Evolutionary conservation across 2,888 invertebrate genomes (phyloP).

Genomic region (Campoletis raptor): DNA sequence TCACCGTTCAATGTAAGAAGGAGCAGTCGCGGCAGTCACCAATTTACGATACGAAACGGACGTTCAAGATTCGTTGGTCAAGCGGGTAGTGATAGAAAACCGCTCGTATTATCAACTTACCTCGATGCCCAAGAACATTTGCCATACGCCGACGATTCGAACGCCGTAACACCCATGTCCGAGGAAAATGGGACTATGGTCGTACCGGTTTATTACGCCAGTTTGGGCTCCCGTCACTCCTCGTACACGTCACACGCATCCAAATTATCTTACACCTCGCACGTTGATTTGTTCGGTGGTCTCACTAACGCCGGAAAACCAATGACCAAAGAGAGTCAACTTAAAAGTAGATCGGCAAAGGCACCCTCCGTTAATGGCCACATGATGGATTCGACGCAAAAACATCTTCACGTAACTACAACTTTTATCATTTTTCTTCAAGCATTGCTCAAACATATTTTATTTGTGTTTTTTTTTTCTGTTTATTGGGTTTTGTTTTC

Average conservation of each 20-base stretch:
- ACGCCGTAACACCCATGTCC: constrained; percentile 98
- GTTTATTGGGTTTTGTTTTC: background rate
- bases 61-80: constrained; percentile 91
- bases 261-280: constrained; percentile 96
- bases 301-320: constrained; percentile 87
- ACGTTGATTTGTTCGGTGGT: constrained; percentile 94
- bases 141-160: constrained; percentile 98
- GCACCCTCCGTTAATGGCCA: constrained; percentile 86
- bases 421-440: background rate
- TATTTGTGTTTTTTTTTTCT: background rate
- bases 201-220: constrained; percentile 95
- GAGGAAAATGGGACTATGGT: constrained; percentile 98
- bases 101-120: constrained; percentile 96
- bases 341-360: constrained; percentile 91
- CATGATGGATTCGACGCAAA: constrained; percentile 88
- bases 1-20: constrained; percentile 98
- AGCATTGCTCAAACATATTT: background rate
- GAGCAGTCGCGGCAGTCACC: constrained; percentile 96
- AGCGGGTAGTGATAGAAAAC: constrained; percentile 95
- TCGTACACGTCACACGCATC: constrained; percentile 98
- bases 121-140: constrained; percentile 97
- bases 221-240: constrained; percentile 94
- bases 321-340: constrained; percentile 94
- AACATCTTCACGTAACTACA: constrained; percentile 88
- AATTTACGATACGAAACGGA: constrained; percentile 95